Conservation (phyloP, 1,140 invertebrate genomes). For the Thalassaphorura encarpata region DNA sequence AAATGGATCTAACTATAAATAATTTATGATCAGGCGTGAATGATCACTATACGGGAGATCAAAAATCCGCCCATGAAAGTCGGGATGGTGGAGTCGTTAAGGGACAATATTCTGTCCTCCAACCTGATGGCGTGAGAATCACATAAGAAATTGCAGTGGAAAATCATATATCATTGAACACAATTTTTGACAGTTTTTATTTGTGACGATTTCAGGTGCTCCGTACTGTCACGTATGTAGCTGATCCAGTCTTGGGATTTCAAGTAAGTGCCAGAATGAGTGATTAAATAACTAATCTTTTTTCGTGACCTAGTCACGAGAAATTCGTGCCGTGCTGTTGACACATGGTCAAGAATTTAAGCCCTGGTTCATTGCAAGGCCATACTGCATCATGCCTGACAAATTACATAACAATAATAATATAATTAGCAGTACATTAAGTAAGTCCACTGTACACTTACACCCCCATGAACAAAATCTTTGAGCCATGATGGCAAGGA, state of each 20-base stretch:
- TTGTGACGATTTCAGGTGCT: background rate
- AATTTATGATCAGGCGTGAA: background rate
- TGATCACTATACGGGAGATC: slow-evolving; percentile 26
- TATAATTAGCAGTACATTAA: no score
- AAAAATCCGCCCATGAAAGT: slow-evolving; percentile 31
- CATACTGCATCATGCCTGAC: no score
- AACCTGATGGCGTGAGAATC: slow-evolving; percentile 1
- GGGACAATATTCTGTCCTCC: slow-evolving; percentile 24
- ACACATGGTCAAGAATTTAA: no score
- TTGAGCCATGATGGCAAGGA: background rate
- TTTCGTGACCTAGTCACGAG: no score
- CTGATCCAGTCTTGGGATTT: slow-evolving; percentile 2
- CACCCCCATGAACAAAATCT: no score
- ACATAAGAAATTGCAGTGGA: background rate
- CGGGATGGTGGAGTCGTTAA: slow-evolving; percentile 30
- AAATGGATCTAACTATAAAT: background rate
- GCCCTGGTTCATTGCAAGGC: no score
- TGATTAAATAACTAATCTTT: no score
- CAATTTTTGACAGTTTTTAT: background rate
- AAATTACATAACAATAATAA: no score
- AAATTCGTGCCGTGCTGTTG: no score
- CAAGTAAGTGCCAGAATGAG: no score
- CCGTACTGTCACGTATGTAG: background rate
- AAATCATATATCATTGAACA: background rate
- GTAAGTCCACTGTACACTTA: no score